Evolutionary conservation across 2,888 invertebrate genomes (phyloP), one percentile per base, ranked within the genome.

Genomic region (Pollenia labialis): DNA sequence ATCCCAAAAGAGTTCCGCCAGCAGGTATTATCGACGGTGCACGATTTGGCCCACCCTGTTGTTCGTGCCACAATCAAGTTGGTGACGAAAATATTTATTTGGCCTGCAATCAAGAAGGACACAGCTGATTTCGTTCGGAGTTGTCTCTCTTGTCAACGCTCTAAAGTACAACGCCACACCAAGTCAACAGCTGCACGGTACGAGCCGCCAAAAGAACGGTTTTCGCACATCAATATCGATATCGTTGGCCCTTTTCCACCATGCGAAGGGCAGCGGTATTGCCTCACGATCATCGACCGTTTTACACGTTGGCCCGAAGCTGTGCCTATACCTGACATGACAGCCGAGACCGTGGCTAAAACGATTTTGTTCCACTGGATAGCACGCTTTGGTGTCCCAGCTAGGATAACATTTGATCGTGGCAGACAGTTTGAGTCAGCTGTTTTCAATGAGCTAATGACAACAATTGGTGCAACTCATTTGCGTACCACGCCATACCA

Each of bases 401-500:
- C 72, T 10, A 42, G 44, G 23, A 75, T 75, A 18, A 75, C 75
- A 48, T 75, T 52, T n/a, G 75, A 75, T 11, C 16, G 74, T 2
- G 58, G 48, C n/a, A 56, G 44, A 16, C 72, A 62, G 11, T 75
- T 72, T 14, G 72, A 56, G 16, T 44, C 56, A 44, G 11, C 48
- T 6, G 12, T 71, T 14, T 81, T 81, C 44, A 18, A 18, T 4
- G 80, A 81, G 50, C 18, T 81, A 40, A 71, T 52, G n/a, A 16
- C 23, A 16, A 62, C 54, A 16, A 54, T 69, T n/a, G 56, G 79
- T 12, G 48, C 48, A 8, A 32, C 69, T n/a, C 80, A 62, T 23
- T n/a, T 80, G 6, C 62, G 64, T 12, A 81, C 62, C 52, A 81
- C 68, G 10, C 32, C 72, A 7, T 58, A 72, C 32, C 72, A 72